Evolutionary conservation across 1,140 invertebrate genomes (phyloP), one percentile per base, ranked within the genome.

Genomic region (Drosophila kikkawai): DNA sequence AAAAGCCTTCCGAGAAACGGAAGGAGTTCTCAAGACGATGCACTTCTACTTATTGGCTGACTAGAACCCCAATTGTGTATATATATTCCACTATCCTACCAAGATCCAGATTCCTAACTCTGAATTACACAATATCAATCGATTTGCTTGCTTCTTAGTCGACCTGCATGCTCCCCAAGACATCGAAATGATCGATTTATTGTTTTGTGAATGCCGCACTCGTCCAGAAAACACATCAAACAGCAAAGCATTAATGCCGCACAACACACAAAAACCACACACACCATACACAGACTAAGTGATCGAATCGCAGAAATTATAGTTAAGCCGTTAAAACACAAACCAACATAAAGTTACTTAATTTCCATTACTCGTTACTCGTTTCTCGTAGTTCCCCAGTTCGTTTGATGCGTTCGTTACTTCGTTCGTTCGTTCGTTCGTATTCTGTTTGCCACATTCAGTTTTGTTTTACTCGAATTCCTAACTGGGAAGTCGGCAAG

Each of bases 311-410:
- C 13, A 66, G 37, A 70, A 58, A 37, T 37, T 56, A 34, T 9
- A 36, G 17, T 22, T 15, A 37, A 29, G 26, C 6, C 26, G 26
- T 5, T 29, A 29, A 29, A 29, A 29, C 26, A 29, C 26, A 29
- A 50, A 9, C 41, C 45, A 48, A 9, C 26, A 68, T 71, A 41
- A 48, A 71, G 29, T 71, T 73, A 41, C 8, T 22, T 74, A 60
- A 73, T 73, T 60, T 83, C 69, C 41, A 58, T 74, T 51, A 50
- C 74, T 67, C 57, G 60, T 75, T 77, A n/a, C 47, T 67, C 67
- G 61, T 70, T 70, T 81, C 55, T 75, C 76, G 80, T 88, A 87
- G 83, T 83, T 87, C 67, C 68, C 65, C 74, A 64, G 73, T 76
- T 71, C 74, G 75, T 82, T 82, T 69, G 44, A 82, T 82, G 69